phyloP scores from a whole-genome alignment of 2,888 invertebrate species.

The Oxytorus armatus region DNA sequence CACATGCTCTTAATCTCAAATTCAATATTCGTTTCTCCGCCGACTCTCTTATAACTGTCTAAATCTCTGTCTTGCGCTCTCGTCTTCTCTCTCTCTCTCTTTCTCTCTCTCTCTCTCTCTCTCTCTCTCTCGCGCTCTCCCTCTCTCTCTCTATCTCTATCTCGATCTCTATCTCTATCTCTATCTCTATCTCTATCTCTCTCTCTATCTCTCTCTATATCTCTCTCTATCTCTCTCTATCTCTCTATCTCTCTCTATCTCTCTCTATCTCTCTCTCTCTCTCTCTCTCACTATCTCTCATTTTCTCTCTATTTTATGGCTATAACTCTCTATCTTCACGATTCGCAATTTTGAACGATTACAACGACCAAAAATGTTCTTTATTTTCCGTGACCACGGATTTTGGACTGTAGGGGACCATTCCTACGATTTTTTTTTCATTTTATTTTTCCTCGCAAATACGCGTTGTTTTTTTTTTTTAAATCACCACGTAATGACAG shows the following conservation, averaged over 20 bases:
- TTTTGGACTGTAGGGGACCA: slow-evolving; percentile 81
- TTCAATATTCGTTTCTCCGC: too few relatives aligned
- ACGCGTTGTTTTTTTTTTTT: neutral
- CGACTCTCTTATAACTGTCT: too few relatives aligned
- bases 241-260: slow-evolving; percentile 61
- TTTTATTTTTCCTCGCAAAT: slow-evolving; percentile 3
- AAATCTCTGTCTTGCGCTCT: too few relatives aligned
- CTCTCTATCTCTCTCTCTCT: slow-evolving; percentile 64
- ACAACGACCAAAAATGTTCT: slow-evolving; percentile 46
- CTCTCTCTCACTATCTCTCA: slow-evolving; percentile 61
- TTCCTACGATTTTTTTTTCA: slow-evolving; percentile 70
- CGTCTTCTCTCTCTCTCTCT: too few relatives aligned
- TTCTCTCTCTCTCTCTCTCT: too few relatives aligned
- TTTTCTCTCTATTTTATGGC: slow-evolving; percentile 54
- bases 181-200: too few relatives aligned
- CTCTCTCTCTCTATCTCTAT: too few relatives aligned
- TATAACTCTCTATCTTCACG: slow-evolving; percentile 58
- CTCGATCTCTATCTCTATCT: too few relatives aligned
- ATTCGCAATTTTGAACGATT: slow-evolving; percentile 53
- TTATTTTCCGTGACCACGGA: slow-evolving; percentile 22
- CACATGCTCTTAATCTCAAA: too few relatives aligned
- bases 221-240: slow-evolving; percentile 61
- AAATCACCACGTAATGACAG: slow-evolving; percentile 45
- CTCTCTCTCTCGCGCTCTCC: too few relatives aligned
- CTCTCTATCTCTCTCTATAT: too few relatives aligned